Percentiles rank a stretch among this genome's conserved stretches.
Conservation (phyloP, 2,888 invertebrate genomes). For the Ephialtes manifestator region DNA sequence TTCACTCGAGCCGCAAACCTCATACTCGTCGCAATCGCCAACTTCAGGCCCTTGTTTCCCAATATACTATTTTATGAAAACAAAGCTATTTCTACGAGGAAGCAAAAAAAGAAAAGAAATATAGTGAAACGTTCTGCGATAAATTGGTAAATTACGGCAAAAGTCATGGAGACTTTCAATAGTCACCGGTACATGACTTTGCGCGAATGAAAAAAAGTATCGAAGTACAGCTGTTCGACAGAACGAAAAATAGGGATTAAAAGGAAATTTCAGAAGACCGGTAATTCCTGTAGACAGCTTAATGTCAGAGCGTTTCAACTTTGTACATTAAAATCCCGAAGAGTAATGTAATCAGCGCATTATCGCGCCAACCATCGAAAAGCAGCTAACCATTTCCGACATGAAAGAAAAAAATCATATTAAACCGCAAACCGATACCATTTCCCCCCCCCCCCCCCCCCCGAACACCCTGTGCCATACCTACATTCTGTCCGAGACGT, state of each 20-base stretch:
- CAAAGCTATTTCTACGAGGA: too few relatives aligned
- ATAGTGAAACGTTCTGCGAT: too few relatives aligned
- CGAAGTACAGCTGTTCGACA: too few relatives aligned
- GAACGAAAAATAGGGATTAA: background rate
- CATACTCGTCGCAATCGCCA: too few relatives aligned
- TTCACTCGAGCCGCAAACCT: too few relatives aligned
- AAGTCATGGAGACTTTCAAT: too few relatives aligned
- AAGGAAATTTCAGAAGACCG: constrained; percentile 16
- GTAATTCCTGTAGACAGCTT: background rate
- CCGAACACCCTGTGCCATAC: background rate
- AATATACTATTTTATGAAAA: too few relatives aligned
- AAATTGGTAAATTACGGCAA: too few relatives aligned
- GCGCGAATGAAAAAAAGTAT: background rate
- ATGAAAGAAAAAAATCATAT: background rate
- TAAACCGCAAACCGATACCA: background rate
- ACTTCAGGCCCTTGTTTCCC: too few relatives aligned
- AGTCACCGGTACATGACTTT: too few relatives aligned
- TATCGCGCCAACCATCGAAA: too few relatives aligned
- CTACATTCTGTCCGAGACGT: background rate
- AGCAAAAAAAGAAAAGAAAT: background rate
- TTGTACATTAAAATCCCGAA: background rate
- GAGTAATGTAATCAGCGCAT: background rate
- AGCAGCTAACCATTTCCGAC: background rate
- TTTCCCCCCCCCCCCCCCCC: background rate
- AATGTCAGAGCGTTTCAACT: background rate